Base-by-base conservation (phyloP, 2,113 vertebrate genomes). In the Carlito syrichta region DNA sequence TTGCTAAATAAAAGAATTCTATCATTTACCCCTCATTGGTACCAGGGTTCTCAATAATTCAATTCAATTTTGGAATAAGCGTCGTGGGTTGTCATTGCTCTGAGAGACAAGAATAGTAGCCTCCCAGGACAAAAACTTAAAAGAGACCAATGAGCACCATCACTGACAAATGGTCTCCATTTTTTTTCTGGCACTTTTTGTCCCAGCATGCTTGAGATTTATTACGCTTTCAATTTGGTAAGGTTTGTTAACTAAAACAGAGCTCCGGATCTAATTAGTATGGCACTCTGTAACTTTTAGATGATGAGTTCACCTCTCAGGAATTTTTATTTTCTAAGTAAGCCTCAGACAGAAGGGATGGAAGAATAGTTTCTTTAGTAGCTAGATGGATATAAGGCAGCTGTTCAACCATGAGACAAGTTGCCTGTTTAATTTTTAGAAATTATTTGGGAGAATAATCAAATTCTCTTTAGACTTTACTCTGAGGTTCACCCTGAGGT, bases 401-500 rank as follows among this genome's bases (percentile, higher is more conserved):
- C 40, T 79, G 92, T 77, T 92, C 87, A 83, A 6, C 27, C 17
- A 2, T 86, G 54, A 95, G 56, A 12, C 48, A 90, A 56, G 52
- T 32, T 91, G 78, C 63, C 63, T 87, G 58, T 89, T 95, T 92
- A 81, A 86, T 62, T 95, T 81, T 95, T 94, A 85, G 60, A 95
- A 85, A 60, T 94, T 94, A 91, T 82, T 86, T 92, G 83, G 66
- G 76, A 90, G 78, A 66, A 87, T 48, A 86, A 95, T 93, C 86
- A 95, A 77, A 92, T 81, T 92, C 63, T 92, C 71, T 48, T 92
- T 94, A 90, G 89, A 93, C 48, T 87, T 96, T 62, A 93, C 96
- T 97, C 38, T 58, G 35, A 88, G 32, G 84, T 73, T 94, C 40
- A 95, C 74, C 79, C 87, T 10, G 58, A 92, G 84, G 92, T 96